Conservation (phyloP, 2,113 vertebrate genomes). For the Ctenodactylus gundi region DNA sequence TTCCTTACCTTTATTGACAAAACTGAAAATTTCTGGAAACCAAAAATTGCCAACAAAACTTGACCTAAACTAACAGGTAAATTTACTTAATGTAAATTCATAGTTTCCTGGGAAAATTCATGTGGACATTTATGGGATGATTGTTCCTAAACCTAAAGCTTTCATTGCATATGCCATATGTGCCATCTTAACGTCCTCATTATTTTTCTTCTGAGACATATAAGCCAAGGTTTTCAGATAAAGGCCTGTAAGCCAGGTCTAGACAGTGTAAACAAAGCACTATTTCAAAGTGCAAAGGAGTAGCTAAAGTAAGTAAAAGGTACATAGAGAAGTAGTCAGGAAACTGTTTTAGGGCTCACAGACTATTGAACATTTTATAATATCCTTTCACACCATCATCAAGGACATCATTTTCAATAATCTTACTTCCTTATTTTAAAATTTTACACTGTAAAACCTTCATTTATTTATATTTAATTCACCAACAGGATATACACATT, state of each 20-base stretch:
- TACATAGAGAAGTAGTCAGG: neutral
- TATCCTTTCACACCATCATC: neutral
- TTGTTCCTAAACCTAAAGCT: neutral
- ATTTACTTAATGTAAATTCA: neutral
- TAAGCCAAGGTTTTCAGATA: neutral
- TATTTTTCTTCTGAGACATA: constrained; percentile 21
- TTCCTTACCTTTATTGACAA: neutral
- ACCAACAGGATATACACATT: neutral
- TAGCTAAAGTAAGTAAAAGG: neutral
- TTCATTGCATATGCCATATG: neutral
- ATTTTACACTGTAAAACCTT: neutral
- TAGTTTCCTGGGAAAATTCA: neutral
- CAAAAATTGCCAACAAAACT: neutral
- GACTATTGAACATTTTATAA: neutral
- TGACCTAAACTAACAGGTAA: neutral
- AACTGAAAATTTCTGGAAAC: neutral
- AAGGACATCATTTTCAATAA: neutral
- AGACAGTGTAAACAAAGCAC: neutral
- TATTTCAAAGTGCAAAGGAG: neutral
- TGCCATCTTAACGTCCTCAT: neutral
- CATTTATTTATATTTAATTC: constrained; percentile 35
- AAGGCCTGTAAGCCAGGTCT: neutral
- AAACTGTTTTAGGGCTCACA: neutral
- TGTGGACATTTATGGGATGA: neutral
- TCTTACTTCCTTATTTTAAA: neutral